Evolutionary conservation across 2,888 invertebrate genomes (phyloP), one percentile per base, ranked within the genome.

Genomic region (Tinea semifulvella): DNA sequence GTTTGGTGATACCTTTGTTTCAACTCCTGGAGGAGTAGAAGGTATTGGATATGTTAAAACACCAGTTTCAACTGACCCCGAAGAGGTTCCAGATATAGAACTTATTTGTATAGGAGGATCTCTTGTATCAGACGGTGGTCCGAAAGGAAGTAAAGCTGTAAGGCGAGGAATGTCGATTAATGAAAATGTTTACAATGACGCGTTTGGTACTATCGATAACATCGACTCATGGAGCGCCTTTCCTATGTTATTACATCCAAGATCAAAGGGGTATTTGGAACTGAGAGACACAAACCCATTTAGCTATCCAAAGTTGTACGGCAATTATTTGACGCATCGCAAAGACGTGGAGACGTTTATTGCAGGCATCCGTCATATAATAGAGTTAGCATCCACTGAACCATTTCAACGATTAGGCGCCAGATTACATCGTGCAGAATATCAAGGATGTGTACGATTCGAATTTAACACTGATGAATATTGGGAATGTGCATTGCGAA

Each of bases 31-130:
- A 17, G 86, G 84, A 3, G 83, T 83, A 10, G 88, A 88, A 59
- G 85, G 82, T 2, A 74, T 89, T 1, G 87, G 83, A 4, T 89
- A 86, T 55, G 79, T 86, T 48, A 84, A 85, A 56, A 82, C 88
- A 10, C 83, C 84, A 49, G 66, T 83, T 48, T 82, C 84, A 1
- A 56, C 72, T 10, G 68, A 75, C 14, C 56, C 60, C 1, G 66
- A 73, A 42, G 80, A 77, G 47, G 83, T 84, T 63, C 90, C 91
- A 0, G 90, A 91, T 57, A 82, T 91, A 44, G 90, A 92, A 60
- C 60, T 90, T 11, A 83, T 91, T 45, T 83, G 88, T 53, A 70
- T 87, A 0, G 85, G 85, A 2, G 85, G 65, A n/a, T 67, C 69
- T 35, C 48, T 73, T 20, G 47, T 63, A 13, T 57, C 68, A n/a